Conservation (phyloP, 1,140 invertebrate genomes). For the Diorhabda carinulata region DNA sequence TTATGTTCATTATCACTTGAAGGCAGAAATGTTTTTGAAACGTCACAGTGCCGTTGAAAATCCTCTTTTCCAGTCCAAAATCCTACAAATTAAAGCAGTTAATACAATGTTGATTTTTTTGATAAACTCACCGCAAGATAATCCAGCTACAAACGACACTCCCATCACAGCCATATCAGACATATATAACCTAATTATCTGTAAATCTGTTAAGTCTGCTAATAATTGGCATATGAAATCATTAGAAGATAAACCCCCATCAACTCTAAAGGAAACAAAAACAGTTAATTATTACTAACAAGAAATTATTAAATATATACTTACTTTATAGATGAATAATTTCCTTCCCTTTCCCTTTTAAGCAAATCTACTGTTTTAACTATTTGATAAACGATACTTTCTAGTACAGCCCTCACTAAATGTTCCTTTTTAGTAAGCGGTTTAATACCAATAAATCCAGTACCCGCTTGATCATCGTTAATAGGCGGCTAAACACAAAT, state of each 20-base stretch:
- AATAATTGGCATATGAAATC: constrained; percentile 86
- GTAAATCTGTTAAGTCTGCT: constrained; percentile 70
- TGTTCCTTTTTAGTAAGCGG: constrained; percentile 74
- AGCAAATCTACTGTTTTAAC: constrained; percentile 71
- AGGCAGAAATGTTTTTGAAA: constrained; percentile 61
- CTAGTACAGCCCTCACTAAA: constrained; percentile 76
- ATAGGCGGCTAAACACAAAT: constrained; percentile 68
- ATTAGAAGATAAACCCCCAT: constrained; percentile 91
- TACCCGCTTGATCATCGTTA: constrained; percentile 76
- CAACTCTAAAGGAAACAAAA: constrained; percentile 59
- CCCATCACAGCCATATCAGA: constrained; percentile 77
- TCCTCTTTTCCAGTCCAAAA: constrained; percentile 71
- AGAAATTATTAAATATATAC: not conserved
- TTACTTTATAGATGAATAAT: constrained; percentile 25
- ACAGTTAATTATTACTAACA: not conserved
- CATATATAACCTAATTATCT: constrained; percentile 65
- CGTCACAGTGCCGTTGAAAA: constrained; percentile 55
- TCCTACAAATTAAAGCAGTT: constrained; percentile 48
- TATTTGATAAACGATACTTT: constrained; percentile 82
- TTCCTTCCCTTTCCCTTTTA: constrained; percentile 60
- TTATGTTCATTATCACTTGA: constrained; percentile 23
- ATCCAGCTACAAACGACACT: constrained; percentile 75
- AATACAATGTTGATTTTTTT: constrained; percentile 13
- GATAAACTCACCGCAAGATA: constrained; percentile 59
- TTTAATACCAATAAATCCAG: constrained; percentile 82